phyloP scores from a whole-genome alignment of 64 coral and sea anemone genomes.

The Pocillopora verrucosa region DNA sequence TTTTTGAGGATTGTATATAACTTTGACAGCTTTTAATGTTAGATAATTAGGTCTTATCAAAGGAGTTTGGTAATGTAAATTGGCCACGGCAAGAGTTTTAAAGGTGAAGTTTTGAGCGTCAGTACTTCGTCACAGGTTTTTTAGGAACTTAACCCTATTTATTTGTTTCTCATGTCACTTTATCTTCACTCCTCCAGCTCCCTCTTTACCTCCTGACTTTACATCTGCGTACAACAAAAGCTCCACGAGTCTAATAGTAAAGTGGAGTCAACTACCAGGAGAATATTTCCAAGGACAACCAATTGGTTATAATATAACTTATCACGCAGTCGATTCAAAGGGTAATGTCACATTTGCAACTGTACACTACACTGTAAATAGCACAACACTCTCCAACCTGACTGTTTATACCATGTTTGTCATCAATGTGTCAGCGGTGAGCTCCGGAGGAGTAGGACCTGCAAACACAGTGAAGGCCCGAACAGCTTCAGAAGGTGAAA shows the following conservation, averaged over 20 bases:
- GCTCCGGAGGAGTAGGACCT: constrained; percentile 2
- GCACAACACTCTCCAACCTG: background rate
- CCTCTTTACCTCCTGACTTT: background rate
- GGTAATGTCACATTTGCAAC: too few relatives aligned
- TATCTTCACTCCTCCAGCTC: background rate
- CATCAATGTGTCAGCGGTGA: background rate
- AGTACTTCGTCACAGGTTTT: too few relatives aligned
- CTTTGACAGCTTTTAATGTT: too few relatives aligned
- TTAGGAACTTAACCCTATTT: too few relatives aligned
- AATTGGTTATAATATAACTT: background rate
- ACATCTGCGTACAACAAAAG: background rate
- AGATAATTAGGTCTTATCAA: too few relatives aligned
- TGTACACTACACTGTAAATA: background rate
- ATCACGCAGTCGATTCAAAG: background rate
- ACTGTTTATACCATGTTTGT: background rate
- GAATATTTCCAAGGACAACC: background rate
- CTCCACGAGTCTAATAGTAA: background rate
- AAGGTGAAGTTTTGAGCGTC: too few relatives aligned
- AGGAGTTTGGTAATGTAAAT: too few relatives aligned
- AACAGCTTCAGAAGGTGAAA: background rate
- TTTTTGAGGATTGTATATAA: too few relatives aligned
- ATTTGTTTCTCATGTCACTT: too few relatives aligned
- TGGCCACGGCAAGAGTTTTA: too few relatives aligned
- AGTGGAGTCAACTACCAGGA: background rate
- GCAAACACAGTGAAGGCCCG: background rate